Percentiles rank a stretch among this genome's conserved stretches.
Evolutionary conservation across 2,797 vertebrate genomes (phyloP).

Genomic region (Leucoraja ocellata): DNA sequence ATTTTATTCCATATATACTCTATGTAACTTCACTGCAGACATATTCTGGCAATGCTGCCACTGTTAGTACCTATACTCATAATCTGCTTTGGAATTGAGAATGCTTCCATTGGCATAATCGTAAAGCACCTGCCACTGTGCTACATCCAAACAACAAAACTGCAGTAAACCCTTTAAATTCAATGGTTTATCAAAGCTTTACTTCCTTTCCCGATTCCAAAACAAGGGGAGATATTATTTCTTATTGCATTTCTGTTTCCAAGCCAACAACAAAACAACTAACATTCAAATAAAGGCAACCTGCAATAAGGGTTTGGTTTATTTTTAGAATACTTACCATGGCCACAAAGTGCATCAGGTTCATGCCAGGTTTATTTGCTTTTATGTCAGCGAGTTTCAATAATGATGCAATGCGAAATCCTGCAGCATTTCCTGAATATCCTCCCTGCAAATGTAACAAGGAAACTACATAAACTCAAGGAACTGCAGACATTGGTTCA

Average conservation of each 20-base stretch:
- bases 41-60: not conserved
- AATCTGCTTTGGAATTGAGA: not conserved
- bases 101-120: not conserved
- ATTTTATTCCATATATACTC: constrained; percentile 5
- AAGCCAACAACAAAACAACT: not conserved
- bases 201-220: not conserved
- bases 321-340: constrained; percentile 55
- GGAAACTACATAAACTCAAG: not conserved
- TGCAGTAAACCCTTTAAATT: not conserved
- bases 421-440: constrained; percentile 69
- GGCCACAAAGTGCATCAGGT: constrained; percentile 70
- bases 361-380: constrained; percentile 75
- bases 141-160: not conserved
- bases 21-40: not conserved
- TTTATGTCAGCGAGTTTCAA: constrained; percentile 72
- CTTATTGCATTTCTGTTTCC: constrained; percentile 42
- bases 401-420: constrained; percentile 68
- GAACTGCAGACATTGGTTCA: too few relatives aligned
- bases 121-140: not conserved
- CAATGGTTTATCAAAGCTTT: not conserved
- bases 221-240: constrained; percentile 23
- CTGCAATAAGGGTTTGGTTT: not conserved
- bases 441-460: constrained; percentile 56
- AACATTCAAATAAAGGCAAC: not conserved
- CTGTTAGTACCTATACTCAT: not conserved